Evolutionary conservation across 1,140 invertebrate genomes (phyloP), one percentile per base, ranked within the genome.

Genomic region (Pararge aegeria): DNA sequence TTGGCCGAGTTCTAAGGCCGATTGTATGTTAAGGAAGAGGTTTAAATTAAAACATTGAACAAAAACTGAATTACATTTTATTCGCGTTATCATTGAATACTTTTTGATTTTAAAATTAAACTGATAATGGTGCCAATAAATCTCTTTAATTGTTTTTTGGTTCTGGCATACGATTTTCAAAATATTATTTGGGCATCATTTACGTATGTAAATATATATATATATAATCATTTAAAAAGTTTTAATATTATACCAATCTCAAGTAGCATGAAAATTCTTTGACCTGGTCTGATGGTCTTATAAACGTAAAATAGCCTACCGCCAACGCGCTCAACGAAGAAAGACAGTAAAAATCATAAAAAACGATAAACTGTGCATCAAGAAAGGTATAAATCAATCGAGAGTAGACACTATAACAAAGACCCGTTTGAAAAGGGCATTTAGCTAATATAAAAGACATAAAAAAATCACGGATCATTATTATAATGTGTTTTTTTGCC

Each of bases 371-470:
- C n/a, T 3, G 2, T 10, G 12, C 34, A 10, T 2, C 34, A 16
- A 46, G 44, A 46, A 21, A 20, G 19, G 7, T n/a, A 46, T 46
- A 46, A 46, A 46, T 46, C 20, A 46, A 46, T 46, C 30, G 30
- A 20, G 40, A 44, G 15, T n/a, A 24, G 20, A 46, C 18, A 46
- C 18, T 24, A 46, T 16, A 46, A 46, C 44, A 46, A 15, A 46
- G 18, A n/a, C 44, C 34, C 27, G 29, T 60, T 60, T 53, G 19
- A n/a, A n/a, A 16, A 48, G 37, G 24, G 51, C n/a, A 24, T 13
- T 53, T 34, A 37, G 4, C 29, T 44, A 21, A 44, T 46, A 51
- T 59, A 52, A 60, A 57, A 60, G 50, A 29, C 16, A 38, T 10
- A 5, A 20, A 12, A 7, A 21, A 21, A 16, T 42, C 38, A 42